Evolutionary conservation across 2,888 invertebrate species (phyloP).

Genomic region (Tenthredo notha): DNA sequence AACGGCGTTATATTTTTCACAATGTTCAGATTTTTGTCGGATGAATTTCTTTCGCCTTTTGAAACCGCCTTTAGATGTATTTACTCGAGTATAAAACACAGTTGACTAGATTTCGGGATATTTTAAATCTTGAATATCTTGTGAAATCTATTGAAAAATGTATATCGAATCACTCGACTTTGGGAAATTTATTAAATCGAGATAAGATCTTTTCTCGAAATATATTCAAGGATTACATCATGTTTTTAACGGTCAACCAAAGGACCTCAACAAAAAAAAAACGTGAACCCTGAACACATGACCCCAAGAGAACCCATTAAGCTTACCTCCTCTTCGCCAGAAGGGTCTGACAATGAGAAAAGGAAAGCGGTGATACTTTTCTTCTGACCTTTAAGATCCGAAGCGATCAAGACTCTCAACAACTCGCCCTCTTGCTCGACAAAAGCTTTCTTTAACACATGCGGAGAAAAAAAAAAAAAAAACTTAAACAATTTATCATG

Average conservation of each 20-base stretch:
- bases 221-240: neutral
- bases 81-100: neutral
- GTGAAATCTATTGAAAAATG: neutral
- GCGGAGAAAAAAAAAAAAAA: neutral
- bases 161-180: neutral
- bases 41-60: neutral
- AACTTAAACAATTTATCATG: neutral
- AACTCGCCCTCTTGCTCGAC: slow-evolving; percentile 5
- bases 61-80: neutral
- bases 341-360: slow-evolving; percentile 46
- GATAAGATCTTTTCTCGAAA: neutral
- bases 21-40: neutral
- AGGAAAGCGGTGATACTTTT: slow-evolving; percentile 20
- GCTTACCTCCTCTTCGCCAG: neutral
- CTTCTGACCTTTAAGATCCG: slow-evolving; percentile 28
- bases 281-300: slow-evolving; percentile 4
- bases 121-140: neutral
- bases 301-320: slow-evolving; percentile 22
- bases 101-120: neutral
- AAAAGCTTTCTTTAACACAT: neutral
- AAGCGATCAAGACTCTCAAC: slow-evolving; percentile 36
- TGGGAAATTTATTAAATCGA: neutral
- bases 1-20: neutral
- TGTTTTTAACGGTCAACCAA: neutral
- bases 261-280: neutral